These are phyloP conservation scores for Papilio dardanus DNA, from an alignment of 1,140 invertebrate species.

Conservation along the genomic window DNA sequence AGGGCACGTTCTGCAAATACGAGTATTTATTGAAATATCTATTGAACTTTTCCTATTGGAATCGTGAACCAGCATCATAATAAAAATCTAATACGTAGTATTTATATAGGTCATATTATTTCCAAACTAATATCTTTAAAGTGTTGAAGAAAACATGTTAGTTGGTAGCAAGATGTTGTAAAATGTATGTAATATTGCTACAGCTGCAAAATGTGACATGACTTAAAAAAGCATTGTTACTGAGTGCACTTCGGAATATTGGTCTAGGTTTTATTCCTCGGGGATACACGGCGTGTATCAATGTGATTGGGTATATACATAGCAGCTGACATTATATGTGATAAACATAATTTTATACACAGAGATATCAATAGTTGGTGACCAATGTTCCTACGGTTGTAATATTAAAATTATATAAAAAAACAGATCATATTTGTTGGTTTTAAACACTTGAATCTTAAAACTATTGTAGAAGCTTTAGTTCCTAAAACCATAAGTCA, in stretches of 20 bases:
- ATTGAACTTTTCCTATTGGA: background rate
- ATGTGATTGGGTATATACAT: slow-evolving; percentile 2
- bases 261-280: slow-evolving; percentile 5
- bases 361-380: too few relatives aligned
- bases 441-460: background rate
- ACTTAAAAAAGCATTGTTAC: slow-evolving; percentile 25
- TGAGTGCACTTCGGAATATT: slow-evolving; percentile 17
- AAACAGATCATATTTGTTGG: too few relatives aligned
- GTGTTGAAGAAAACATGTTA: background rate
- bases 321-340: background rate
- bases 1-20: background rate
- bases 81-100: background rate
- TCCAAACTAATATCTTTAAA: background rate
- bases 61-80: background rate
- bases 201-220: slow-evolving; percentile 10
- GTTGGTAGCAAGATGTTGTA: background rate
- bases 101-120: background rate
- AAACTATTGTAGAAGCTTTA: background rate
- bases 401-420: too few relatives aligned
- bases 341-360: background rate
- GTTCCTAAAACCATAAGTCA: too few relatives aligned
- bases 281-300: background rate
- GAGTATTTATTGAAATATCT: too few relatives aligned
- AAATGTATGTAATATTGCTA: slow-evolving; percentile 22
- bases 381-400: too few relatives aligned